Evolutionary conservation across 2,113 vertebrate genomes (phyloP), one percentile per base, ranked within the genome.

Genomic region (Zosterops lateralis): DNA sequence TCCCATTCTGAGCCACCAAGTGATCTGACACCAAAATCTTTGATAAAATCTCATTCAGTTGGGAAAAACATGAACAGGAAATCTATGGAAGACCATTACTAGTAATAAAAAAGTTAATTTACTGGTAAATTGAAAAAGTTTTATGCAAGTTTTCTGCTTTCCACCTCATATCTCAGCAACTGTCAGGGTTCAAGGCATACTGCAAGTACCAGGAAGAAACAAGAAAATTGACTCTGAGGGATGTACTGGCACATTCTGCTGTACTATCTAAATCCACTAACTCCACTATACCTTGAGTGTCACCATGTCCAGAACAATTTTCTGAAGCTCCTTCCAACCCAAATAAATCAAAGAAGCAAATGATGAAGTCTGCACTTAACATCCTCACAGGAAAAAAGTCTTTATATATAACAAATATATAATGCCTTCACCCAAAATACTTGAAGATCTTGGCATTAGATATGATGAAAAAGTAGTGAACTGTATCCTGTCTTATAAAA

Each of bases 201-300:
- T 4, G 0, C 10, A 73, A 36, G 28, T 28, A 45, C 19, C 17
- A 72, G 48, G 31, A 73, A 31, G 32, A 24, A 70, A 57, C 3
- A 1, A 61, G 31, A 61, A 76, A 72, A 72, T 1, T 0, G 0
- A 21, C 14, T 65, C 12, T 26, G 38, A 15, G 28, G 56, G 36
- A 34, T 32, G 36, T 17, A 61, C 20, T 16, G 4, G 62, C 48
- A 47, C 44, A 24, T 87, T 65, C 21, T 68, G 38, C 61, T 7
- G 9, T 2, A 7, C 29, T 34, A 53, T 29, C 66, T 47, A 53
- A 87, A 65, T 29, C 11, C 25, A 67, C 9, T 1, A 2, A 29
- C 17, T 56, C 18, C 34, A 19, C 6, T 24, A 15, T 28, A 84
- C 12, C 17, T 56, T 48, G 48, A 54, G 15, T 26, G 38, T 74